Conservation (phyloP, 2,113 vertebrate species). For the Leucopsar rothschildi region DNA sequence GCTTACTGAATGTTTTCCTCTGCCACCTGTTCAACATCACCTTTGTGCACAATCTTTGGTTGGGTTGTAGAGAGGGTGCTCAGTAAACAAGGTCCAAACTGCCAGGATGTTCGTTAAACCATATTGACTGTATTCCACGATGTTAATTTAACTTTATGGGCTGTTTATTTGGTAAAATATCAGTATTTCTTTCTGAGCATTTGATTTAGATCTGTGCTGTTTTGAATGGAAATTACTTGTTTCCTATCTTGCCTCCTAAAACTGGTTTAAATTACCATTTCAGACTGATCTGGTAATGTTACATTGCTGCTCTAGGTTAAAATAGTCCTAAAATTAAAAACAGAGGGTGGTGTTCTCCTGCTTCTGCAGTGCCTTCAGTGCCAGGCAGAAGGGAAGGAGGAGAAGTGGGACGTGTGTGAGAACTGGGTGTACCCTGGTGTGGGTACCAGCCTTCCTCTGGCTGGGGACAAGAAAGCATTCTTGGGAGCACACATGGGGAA, state of each 20-base stretch:
- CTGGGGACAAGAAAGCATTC: not conserved
- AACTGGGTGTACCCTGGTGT: not conserved
- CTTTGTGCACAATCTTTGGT: not conserved
- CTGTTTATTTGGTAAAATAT: not conserved
- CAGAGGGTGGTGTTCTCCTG: not conserved
- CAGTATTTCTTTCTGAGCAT: not conserved
- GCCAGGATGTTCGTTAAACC: not conserved
- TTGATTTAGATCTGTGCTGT: not conserved
- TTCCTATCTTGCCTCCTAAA: not conserved
- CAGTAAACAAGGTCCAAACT: not conserved
- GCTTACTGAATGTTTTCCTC: not conserved
- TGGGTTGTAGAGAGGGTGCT: not conserved
- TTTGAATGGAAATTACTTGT: not conserved
- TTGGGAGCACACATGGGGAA: not conserved
- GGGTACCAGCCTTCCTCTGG: not conserved
- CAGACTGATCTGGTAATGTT: not conserved
- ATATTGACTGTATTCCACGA: not conserved
- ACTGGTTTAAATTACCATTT: not conserved
- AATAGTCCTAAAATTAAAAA: not conserved
- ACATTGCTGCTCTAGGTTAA: not conserved
- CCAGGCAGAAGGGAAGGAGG: not conserved
- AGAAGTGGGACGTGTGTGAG: not conserved
- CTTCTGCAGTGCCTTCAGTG: not conserved
- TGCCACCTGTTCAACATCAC: not conserved
- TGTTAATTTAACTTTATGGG: not conserved